phyloP scores from a whole-genome alignment of 1,140 invertebrate genomes.

The Gryon sp. region DNA sequence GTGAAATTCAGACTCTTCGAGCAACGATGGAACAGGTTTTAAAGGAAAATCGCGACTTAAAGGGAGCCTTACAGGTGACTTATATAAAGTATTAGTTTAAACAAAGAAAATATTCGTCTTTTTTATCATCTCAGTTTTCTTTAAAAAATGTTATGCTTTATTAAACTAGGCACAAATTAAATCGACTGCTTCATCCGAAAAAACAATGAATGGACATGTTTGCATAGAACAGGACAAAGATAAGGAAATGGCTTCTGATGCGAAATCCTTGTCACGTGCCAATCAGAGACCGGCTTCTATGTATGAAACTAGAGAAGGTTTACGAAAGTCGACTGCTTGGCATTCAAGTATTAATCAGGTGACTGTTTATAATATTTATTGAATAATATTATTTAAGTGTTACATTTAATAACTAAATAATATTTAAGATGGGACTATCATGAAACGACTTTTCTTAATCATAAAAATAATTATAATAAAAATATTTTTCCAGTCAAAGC shows the following conservation, averaged over 20 bases:
- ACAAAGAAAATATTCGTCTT: no score
- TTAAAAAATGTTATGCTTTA: no score
- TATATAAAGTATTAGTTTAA: not conserved
- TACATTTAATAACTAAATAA: no score
- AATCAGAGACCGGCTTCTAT: conserved; percentile 89
- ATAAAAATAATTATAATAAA: not conserved
- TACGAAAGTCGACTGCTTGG: conserved; percentile 82
- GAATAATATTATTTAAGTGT: not conserved
- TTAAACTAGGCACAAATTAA: no score
- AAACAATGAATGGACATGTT: conserved; percentile 73
- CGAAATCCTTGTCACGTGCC: conserved; percentile 71
- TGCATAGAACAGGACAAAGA: conserved; percentile 71
- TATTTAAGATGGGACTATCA: no score
- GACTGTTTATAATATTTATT: conserved; percentile 39
- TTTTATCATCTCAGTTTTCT: no score
- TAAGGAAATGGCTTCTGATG: conserved; percentile 72
- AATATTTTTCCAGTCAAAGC: conserved; percentile 66
- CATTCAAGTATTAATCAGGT: conserved; percentile 84
- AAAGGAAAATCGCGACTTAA: conserved; percentile 85
- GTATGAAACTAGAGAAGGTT: conserved; percentile 89
- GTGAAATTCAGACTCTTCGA: conserved; percentile 82
- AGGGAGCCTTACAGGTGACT: conserved; percentile 77
- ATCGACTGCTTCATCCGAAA: conserved; percentile 61
- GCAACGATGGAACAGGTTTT: conserved; percentile 83
- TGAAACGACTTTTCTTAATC: no score